Evolutionary conservation across 2,888 invertebrate genomes (phyloP), one percentile per base, ranked within the genome.

Genomic region (Nephrotoma appendiculata): DNA sequence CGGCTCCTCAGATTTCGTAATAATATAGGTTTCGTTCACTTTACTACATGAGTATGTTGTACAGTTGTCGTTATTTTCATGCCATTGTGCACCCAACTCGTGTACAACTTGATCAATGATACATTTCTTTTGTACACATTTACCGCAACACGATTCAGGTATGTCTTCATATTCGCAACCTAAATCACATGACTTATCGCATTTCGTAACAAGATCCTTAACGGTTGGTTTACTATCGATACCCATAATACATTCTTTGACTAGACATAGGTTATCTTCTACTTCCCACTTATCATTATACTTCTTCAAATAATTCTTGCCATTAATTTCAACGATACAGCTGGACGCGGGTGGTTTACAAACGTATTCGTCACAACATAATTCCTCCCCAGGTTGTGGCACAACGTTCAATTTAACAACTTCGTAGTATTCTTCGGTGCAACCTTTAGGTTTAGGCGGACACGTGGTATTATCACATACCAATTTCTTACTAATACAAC

Each of bases 401-500:
- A n/a, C 41, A 5, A 41, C 19, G 7, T 87, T 15, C 2, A 44
- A 44, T 31, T 88, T 89, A 85, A 92, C 91, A 5, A 93, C 89
- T 12, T 92, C 92, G 88, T 95, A 93, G 91, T 93, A 94, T 88
- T 93, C 92, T 1, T 94, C 93, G 11, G 88, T 86, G 84, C 92
- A 92, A 6, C 87, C 88, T 0, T 89, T 88, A 0, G 93, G 93
- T 0, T 93, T 91, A 12, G 89, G 88, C 0, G 95, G 95, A 89
- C 97, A 97, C 0, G 91, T 91, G 11, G 94, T 93, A 0, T 92
- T 91, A 41, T 93, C 93, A 89, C 97, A 97, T 2, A 94, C 89
- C 86, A 93, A 91, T 87, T 92, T 91, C 11, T 93, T 89, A 5
- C 92, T 92, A 0, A 96, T 95, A 89, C 97, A 97, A 90, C 97